These are phyloP conservation scores for Cyprinus carpio DNA, from an alignment of 2,113 vertebrate genomes.

Conservation along the genomic window DNA sequence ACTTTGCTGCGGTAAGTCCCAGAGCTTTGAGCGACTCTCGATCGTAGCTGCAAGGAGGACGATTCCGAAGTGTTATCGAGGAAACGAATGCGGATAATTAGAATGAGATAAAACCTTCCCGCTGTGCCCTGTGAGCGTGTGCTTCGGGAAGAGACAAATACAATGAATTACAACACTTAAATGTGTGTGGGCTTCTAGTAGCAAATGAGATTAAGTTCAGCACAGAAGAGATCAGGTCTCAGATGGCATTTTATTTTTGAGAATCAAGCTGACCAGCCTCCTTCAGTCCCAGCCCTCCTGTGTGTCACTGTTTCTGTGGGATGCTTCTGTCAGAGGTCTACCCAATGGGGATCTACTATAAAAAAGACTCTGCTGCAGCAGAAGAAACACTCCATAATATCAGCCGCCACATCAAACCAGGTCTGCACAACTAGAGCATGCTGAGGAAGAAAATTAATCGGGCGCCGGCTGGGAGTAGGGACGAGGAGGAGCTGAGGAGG, in stretches of 20 bases:
- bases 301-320: conserved; percentile 62
- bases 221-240: too few relatives aligned
- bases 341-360: too few relatives aligned
- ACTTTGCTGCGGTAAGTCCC: conserved; percentile 99
- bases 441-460: conserved; percentile 56
- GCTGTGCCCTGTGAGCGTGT: conserved; percentile 95
- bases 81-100: conserved; percentile 92
- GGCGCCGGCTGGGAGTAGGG: conserved; percentile 61
- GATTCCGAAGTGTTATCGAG: conserved; percentile 93
- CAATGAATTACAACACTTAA: not conserved
- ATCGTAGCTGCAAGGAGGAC: conserved; percentile 97
- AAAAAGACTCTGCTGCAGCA: too few relatives aligned
- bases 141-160: conserved; percentile 71
- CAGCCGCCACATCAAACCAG: conserved; percentile 61
- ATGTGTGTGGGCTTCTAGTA: not conserved
- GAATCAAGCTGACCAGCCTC: conserved; percentile 63
- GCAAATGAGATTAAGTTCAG: not conserved
- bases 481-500: not conserved
- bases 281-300: conserved; percentile 48
- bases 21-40: conserved; percentile 97
- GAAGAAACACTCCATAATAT: conserved; percentile 61
- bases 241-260: conserved; percentile 62
- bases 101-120: conserved; percentile 96
- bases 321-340: conserved; percentile 53
- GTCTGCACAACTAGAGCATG: conserved; percentile 63